Evolutionary conservation across 2,797 vertebrate species (phyloP), one percentile per base, ranked within the genome.

Genomic region (Rhyacichthys aspro): DNA sequence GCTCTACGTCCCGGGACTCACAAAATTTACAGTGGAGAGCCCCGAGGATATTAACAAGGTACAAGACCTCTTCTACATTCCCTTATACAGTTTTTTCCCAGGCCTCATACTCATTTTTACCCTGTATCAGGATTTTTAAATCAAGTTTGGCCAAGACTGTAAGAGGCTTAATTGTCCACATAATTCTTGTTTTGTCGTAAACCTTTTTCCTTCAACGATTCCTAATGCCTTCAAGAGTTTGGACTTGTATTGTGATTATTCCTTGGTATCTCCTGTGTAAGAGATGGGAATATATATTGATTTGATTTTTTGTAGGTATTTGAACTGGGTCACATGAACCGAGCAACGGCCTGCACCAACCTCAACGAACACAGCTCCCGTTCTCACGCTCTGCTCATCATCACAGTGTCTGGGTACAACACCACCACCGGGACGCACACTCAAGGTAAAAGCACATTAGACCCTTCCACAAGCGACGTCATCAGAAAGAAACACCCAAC

Each of bases 351-450:
- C 34, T 95, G 93, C 86, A 99, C 97, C 73, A 94, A 96, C 90
- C 91, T 98, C 68, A 99, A 98, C 0, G 94, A 97, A 47, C 97
- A 94, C 90, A 99, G 97, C 89, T 98, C 97, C 1, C 95, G 97
- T 3, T 99, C 97, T 0, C 97, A 99, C 0, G 97, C 95, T 5
- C 94, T 99, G 55, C 95, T 99, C 61, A 94, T 98, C 14, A 58
- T 99, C 84, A 95, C 91, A 0, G 93, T 98, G 53, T 89, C 79
- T 0, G 97, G 96, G 1, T 80, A 91, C 2, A 96, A 98, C 87
- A 70, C 86, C 55, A 93, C 94, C 58, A 98, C 96, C 0, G 95
- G 95, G 14, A 92, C 92, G 50, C 90, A 93, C 39, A 96, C 96
- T 33, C 92, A 93, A 55, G 96, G 97, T 96, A 62, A 5, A 14